A percentile compares a stretch with the other conserved stretches of the same genome.
Conservation (phyloP, 2,888 invertebrate genomes). For the Drosophila hamatofila region DNA sequence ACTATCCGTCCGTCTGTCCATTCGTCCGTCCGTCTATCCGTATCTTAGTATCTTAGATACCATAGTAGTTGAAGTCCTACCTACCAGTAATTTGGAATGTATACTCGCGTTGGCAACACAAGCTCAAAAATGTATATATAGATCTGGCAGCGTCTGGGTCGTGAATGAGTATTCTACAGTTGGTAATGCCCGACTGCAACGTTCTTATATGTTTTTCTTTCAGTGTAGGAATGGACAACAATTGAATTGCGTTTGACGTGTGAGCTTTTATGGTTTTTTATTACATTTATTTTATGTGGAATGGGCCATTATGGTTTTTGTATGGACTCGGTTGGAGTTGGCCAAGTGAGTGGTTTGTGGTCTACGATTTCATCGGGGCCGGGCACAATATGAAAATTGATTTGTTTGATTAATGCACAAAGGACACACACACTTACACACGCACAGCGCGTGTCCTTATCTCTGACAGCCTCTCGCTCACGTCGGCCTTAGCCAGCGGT, state of each 20-base stretch:
- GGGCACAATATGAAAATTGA: conserved; percentile 69
- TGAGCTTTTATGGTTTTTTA: conserved; percentile 79
- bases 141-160: too few relatives aligned
- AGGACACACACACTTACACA: conserved; percentile 13
- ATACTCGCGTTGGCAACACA: too few relatives aligned
- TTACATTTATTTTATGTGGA: conserved; percentile 65
- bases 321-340: background rate
- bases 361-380: conserved; percentile 42
- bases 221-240: conserved; percentile 29
- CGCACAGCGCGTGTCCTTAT: conserved; percentile 20
- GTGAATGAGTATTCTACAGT: too few relatives aligned
- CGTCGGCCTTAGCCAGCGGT: background rate
- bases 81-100: too few relatives aligned
- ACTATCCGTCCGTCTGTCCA: too few relatives aligned
- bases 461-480: conserved; percentile 1
- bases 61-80: too few relatives aligned
- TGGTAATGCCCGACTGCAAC: too few relatives aligned
- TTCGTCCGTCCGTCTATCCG: too few relatives aligned
- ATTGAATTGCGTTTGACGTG: conserved; percentile 72
- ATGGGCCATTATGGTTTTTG: conserved; percentile 9
- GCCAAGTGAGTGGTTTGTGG: conserved; percentile 40
- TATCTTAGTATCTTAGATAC: too few relatives aligned
- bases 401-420: conserved; percentile 74
- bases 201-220: too few relatives aligned
- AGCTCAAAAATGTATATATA: too few relatives aligned